These are phyloP conservation scores for Dorcus parallelipipedus DNA, from an alignment of 2,888 invertebrate genomes.

Conservation along the genomic window DNA sequence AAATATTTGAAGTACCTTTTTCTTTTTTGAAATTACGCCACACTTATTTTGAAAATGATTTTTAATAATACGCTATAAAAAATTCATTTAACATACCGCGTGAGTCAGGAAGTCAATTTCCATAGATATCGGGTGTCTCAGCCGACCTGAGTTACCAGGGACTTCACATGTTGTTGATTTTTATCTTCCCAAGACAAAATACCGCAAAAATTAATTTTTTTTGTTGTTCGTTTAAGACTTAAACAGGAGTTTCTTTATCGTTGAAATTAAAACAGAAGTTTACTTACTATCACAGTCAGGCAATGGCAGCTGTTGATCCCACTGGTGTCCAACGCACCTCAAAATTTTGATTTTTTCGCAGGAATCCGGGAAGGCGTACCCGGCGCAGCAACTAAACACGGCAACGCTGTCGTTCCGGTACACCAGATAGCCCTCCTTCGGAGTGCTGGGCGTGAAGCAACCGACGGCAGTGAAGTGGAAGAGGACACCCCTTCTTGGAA, in stretches of 20 bases:
- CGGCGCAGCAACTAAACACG: conserved; percentile 67
- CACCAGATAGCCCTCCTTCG: conserved; percentile 66
- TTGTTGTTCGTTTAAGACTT: too few species aligned
- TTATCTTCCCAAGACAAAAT: too few species aligned
- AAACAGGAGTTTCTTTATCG: neutral
- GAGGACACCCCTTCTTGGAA: conserved; percentile 56
- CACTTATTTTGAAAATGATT: too few species aligned
- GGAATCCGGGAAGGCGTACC: conserved; percentile 67
- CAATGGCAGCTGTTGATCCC: conserved; percentile 61
- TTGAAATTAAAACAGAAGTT: neutral
- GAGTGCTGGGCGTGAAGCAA: conserved; percentile 62
- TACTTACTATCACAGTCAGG: conserved; percentile 62
- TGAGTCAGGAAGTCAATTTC: too few species aligned
- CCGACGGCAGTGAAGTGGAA: conserved; percentile 63
- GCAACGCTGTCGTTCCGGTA: conserved; percentile 63
- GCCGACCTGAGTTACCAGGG: too few species aligned
- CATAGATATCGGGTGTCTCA: too few species aligned
- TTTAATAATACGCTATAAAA: too few species aligned
- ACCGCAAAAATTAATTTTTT: too few species aligned
- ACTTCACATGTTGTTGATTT: too few species aligned
- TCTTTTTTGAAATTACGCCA: too few species aligned
- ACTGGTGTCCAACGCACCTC: conserved; percentile 63
- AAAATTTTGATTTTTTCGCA: conserved; percentile 53
- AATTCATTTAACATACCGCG: too few species aligned
- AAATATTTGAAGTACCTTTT: neutral